Base-by-base conservation (phyloP, 1,140 invertebrate species). In the Leptinotarsa lineolata region DNA sequence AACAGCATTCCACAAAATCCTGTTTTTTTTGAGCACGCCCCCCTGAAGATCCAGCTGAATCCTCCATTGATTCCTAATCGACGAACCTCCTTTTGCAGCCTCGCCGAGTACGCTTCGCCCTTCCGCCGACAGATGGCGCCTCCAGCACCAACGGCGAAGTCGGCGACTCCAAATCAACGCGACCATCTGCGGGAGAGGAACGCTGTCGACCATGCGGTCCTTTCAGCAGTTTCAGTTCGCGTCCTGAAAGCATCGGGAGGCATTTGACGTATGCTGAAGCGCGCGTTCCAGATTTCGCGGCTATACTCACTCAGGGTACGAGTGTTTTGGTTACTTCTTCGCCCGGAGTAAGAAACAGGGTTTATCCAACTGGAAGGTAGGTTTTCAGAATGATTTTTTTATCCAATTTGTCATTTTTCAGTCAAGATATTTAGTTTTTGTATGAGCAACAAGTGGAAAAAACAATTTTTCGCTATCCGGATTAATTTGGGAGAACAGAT, bases 301-400 rank as follows among this genome's bases (percentile, higher is more conserved):
- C 73, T 46, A 74, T 71, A 73, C 73, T 72, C 65, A 63, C 58
- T n/a, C 39, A 67, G 54, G 13, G 72, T 11, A 72, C 46, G n/a
- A 74, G 75, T 64, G 78, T 82, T 16, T 59, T 77, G n/a, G 78
- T 80, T 11, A 75, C 81, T 12, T 74, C 76, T 24, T 81, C 81
- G n/a, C 79, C 75, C 64, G 82, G 81, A 30, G 77, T 77, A 18
- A 77, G 81, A 64, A 75, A 75, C 44, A 73, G 82, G 39, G 74
- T 82, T 48, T 82, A 84, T 79, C 82, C 83, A 4, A 84, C 83
- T 21, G 83, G 78, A 67, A 72, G 77, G 44, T 84, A 84, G 48
- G 48, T 54, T 54, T 39, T 39, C 30, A 39, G 30, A 39, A 11
- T 39, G 0, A 30, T 39, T 39, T 39, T n/a, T 39, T 11, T 39